Evolutionary conservation across 2,797 vertebrate genomes (phyloP), one percentile per base, ranked within the genome.

Genomic region (Karalla daura): DNA sequence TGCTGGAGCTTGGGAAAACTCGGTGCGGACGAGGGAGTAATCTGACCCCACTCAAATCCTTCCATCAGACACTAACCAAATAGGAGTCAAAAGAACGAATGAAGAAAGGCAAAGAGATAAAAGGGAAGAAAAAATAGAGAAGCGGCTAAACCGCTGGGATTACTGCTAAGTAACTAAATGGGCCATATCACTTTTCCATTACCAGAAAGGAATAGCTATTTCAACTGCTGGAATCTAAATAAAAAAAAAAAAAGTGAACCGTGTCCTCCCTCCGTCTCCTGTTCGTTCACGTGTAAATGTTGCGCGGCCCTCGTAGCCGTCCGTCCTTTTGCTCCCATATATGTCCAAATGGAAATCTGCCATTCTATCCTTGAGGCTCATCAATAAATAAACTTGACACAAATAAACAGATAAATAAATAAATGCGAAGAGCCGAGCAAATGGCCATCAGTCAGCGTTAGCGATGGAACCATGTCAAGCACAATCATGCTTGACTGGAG

Each of bases 391-490:
- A 94, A 87, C 60, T 51, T 76, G 86, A 91, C 76, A 55, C 86
- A 92, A 93, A 94, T 93, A 94, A 93, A 94, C 87, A 90, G 81
- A 92, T 93, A 92, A 91, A 94, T 94, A 93, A 94, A 92, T 93
- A 91, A 92, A 89, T 86, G 78, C 65, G 80, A 83, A 80, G 83
- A 77, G 85, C 72, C 68, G 23, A 21, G 79, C 81, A 89, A 93
- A 93, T 80, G 90, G 92, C 81, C 89, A 91, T 91, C 88, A 81
- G 88, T 93, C 90, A 93, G 89, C 91, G 90, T 90, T 87, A 90
- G 90, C 83, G 90, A 92, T 90, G 85, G 91, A 91, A 86, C 71
- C 77, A 88, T 81, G 89, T 92, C 89, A 88, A 81, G 81, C 74
- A 54, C 75, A 67, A 91, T 89, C 85, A 91, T 64, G 91, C 89